A percentile compares a stretch with the other conserved stretches of the same genome.
phyloP scores from a whole-genome alignment of 2,888 invertebrate species.

The Eristalinus sepulchralis region DNA sequence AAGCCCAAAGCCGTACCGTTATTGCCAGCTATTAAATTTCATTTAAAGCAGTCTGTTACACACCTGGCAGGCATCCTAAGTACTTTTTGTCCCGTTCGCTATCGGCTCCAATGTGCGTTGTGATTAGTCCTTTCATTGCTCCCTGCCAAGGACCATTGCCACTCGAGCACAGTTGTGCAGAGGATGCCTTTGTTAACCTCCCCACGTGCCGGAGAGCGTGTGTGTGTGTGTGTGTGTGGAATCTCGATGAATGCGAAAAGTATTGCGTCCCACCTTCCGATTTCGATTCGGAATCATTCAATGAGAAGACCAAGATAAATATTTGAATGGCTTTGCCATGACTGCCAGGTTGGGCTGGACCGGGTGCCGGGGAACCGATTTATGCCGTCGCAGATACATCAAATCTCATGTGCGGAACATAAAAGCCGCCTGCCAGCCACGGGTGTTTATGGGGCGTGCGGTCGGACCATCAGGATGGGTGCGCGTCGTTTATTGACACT shows the following conservation, averaged over 20 bases:
- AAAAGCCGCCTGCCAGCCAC: background rate
- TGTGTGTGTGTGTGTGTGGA: background rate
- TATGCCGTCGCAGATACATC: background rate
- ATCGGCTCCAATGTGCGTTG: background rate
- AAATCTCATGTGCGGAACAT: background rate
- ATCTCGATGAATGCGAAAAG: background rate
- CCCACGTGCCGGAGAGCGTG: background rate
- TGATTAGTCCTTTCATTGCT: background rate
- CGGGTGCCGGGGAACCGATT: background rate
- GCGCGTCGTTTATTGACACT: background rate
- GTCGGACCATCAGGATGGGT: background rate
- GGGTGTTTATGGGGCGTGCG: background rate
- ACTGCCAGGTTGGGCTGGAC: background rate
- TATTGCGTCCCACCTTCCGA: background rate
- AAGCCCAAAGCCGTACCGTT: background rate
- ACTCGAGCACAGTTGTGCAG: background rate
- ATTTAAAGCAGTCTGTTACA: background rate
- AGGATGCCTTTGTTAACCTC: background rate
- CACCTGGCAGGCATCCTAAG: background rate
- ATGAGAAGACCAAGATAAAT: background rate
- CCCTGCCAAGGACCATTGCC: background rate
- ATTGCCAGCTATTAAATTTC: background rate
- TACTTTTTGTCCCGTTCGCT: background rate
- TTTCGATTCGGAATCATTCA: background rate
- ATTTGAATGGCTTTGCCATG: background rate